Conservation (phyloP, 2,797 vertebrate genomes). For the Tiaroga cobitis region DNA sequence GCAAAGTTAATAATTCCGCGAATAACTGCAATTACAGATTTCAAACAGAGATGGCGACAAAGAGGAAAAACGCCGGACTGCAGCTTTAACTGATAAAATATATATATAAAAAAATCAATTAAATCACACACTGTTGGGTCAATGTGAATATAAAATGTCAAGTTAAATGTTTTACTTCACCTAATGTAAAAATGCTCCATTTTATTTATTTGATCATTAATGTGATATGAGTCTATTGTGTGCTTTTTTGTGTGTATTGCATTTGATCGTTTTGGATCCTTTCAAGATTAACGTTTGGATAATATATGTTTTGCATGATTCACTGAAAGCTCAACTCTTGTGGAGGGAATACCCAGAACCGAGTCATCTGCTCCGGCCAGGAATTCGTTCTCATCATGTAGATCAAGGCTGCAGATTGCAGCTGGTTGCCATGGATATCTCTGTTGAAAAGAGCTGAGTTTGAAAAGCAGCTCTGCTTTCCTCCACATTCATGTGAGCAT, state of each 20-base stretch:
- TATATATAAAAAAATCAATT: too few species aligned
- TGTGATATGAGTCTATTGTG: neutral
- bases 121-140: too few species aligned
- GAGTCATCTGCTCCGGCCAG: neutral
- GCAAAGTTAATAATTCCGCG: too few species aligned
- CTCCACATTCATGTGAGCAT: neutral
- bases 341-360: neutral
- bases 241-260: neutral
- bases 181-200: too few species aligned
- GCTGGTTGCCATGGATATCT: slow-evolving; percentile 13
- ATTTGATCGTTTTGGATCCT: neutral
- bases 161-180: neutral
- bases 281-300: neutral
- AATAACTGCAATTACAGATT: too few species aligned
- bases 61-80: too few species aligned
- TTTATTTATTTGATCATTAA: neutral
- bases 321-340: neutral
- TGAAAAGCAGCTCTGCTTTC: slow-evolving; percentile 3
- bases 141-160: too few species aligned
- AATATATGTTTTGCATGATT: neutral
- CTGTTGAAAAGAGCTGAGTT: slow-evolving; percentile 2
- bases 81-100: too few species aligned
- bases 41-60: too few species aligned
- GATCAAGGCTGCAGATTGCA: slow-evolving; percentile 15
- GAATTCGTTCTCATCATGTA: slow-evolving; percentile 24